Base-by-base conservation (phyloP, 2,888 invertebrate genomes). In the Sphaeridia pumilis region DNA sequence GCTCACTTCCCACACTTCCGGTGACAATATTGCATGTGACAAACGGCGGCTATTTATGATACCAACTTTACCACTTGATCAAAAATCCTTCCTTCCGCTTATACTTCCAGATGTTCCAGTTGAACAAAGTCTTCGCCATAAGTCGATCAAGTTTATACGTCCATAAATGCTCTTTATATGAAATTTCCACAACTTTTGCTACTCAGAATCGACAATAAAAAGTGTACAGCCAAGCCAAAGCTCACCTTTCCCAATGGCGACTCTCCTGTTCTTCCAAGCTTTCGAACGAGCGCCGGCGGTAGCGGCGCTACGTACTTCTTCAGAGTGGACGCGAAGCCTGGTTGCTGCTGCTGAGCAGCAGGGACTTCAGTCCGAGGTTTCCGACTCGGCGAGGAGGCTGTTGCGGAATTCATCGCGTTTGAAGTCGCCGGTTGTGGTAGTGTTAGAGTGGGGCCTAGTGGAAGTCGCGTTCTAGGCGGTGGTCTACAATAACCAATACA, bases 221-320 rank as follows among this genome's bases (percentile, higher is more conserved):
- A n/a, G n/a, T n/a, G n/a, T n/a, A n/a, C n/a, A n/a, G n/a, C n/a
- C 22, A 43, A 43, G n/a, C n/a, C n/a, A 31, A 26, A 14, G 26
- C 61, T 60, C 50, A 64, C 64, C 59, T 64, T 64, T 49, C 64
- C 64, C 57, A 64, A 52, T 22, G 64, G 64, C 55, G 64, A 62
- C 17, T 62, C 61, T 10, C 60, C 57, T 17, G 45, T 50, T 26
- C 64, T 57, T 31, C 64, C 62, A 50, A 64, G 55, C 50, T 62
- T 64, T 20, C 64, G 36, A n/a, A 59, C 60, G n/a, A 63, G 55
- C 4, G 57, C 57, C 42, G 64, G 64, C 49, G 64, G 64, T 34
- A 64, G 56, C 14, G 64, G 64, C 7, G 61, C 64, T 49, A 58
- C 60, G 59, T 60, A 64, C 56, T 64, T 64, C 38, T 58, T 58